Base-by-base conservation (phyloP, 2,113 vertebrate genomes). In the Alligator sinensis region DNA sequence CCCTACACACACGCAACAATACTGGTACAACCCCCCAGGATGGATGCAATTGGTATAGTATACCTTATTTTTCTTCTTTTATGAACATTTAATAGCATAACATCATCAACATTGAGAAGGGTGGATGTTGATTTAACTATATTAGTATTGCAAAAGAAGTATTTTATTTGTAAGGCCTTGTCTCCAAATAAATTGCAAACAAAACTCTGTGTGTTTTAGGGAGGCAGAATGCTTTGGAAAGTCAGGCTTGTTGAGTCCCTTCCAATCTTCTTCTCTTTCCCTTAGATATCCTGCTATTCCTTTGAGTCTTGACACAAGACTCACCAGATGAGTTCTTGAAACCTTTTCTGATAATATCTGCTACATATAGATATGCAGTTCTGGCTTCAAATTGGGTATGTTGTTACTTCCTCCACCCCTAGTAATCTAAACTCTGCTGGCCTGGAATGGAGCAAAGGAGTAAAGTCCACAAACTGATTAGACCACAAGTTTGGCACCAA, bases 391-490 rank as follows among this genome's bases (percentile, higher is more conserved):
- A 11, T n/a, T 8, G 66, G n/a, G 18, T 19, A 47, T 13, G 21
- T 74, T 70, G 38, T 21, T 74, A 74, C 47, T 22, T 6, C 12
- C 74, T 90, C 74, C 86, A 90, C 13, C 19, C 85, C 87, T 2
- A 2, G 75, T 72, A 64, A 16, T 62, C 94, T 84, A 79, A 77
- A 80, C 91, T 89, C 59, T 66, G 22, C 60, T 28, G 80, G 87
- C 34, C 6, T 82, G 62, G 27, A 95, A 82, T 47, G 47, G 47
- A 92, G 92, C 1, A 27, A 62, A 75, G 90, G 78, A 82, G 34
- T 93, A 94, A 94, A 96, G 95, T 96, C 96, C 96, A 97, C 82
- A 89, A 78, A 70, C 78, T 75, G 91, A 92, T 96, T 84, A 22
- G 74, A 17, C 34, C 75, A 28, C 77, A 87, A 78, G n/a, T 86